Percentiles rank a stretch among this genome's conserved stretches.
These are phyloP conservation scores for Aphis gossypii DNA, from an alignment of 1,140 invertebrate genomes.

Conservation along the genomic window DNA sequence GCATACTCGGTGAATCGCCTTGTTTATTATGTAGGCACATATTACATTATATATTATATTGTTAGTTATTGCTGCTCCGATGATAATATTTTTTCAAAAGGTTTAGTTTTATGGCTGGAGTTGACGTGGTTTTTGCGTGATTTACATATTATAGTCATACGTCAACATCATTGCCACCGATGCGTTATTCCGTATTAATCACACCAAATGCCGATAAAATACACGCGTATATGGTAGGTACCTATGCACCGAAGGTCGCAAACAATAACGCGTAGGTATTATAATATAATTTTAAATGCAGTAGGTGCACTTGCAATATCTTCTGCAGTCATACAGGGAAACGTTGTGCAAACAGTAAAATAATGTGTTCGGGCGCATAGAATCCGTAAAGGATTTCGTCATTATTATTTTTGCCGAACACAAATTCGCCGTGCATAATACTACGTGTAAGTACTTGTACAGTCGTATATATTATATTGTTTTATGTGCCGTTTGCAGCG, in stretches of 20 bases:
- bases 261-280: background rate
- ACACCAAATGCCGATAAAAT: background rate
- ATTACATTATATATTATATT: background rate
- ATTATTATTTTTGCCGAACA: background rate
- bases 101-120: background rate
- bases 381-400: background rate
- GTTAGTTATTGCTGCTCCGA: background rate
- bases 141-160: no score
- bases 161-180: background rate
- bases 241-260: background rate
- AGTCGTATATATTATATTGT: background rate
- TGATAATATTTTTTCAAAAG: background rate
- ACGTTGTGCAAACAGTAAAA: background rate
- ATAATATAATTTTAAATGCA: background rate
- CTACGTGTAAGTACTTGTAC: background rate
- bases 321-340: background rate
- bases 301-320: background rate
- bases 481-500: background rate
- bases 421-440: background rate
- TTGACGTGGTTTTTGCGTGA: background rate
- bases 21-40: no score
- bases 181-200: background rate
- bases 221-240: background rate
- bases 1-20: no score
- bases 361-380: background rate